These are phyloP conservation scores for Orussus abietinus DNA, from an alignment of 1,140 invertebrate genomes.

Conservation along the genomic window DNA sequence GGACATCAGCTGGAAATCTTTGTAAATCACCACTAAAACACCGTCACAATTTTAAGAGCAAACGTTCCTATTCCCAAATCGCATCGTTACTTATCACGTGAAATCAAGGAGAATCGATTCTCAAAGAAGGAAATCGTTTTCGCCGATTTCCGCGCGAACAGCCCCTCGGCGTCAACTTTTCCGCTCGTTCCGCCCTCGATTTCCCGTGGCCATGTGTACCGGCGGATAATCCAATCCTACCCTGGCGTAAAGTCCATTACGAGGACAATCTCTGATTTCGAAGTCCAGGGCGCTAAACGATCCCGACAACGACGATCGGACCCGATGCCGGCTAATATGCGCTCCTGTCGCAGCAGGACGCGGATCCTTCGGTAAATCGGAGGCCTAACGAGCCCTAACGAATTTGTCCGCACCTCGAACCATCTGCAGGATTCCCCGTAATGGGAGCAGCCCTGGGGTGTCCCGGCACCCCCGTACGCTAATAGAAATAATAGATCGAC, in stretches of 20 bases:
- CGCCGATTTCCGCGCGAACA: no score
- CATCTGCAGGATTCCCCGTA: constrained; percentile 42
- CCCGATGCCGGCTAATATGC: constrained; percentile 23
- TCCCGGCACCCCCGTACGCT: constrained; percentile 18
- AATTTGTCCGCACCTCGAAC: constrained; percentile 40
- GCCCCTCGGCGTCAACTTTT: no score
- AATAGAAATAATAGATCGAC: constrained; percentile 39
- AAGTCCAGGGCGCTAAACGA: constrained; percentile 18
- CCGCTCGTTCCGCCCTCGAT: no score
- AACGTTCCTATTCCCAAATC: no score
- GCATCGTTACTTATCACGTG: no score
- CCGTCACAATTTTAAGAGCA: no score
- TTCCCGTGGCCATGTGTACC: no score
- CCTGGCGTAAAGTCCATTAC: constrained; percentile 10
- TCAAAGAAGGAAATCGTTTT: no score
- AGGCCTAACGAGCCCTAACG: constrained; percentile 43
- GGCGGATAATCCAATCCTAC: constrained; percentile 16
- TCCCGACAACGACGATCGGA: constrained; percentile 17
- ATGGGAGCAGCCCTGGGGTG: constrained; percentile 30
- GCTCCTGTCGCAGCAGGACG: constrained; percentile 22
- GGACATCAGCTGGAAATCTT: no score
- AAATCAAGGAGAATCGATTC: no score
- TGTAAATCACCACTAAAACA: no score
- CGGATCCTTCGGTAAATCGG: constrained; percentile 21
- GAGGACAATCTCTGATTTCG: no score